Base-by-base conservation (phyloP, 2,797 vertebrate genomes). In the Acestrorhynchus altus region DNA sequence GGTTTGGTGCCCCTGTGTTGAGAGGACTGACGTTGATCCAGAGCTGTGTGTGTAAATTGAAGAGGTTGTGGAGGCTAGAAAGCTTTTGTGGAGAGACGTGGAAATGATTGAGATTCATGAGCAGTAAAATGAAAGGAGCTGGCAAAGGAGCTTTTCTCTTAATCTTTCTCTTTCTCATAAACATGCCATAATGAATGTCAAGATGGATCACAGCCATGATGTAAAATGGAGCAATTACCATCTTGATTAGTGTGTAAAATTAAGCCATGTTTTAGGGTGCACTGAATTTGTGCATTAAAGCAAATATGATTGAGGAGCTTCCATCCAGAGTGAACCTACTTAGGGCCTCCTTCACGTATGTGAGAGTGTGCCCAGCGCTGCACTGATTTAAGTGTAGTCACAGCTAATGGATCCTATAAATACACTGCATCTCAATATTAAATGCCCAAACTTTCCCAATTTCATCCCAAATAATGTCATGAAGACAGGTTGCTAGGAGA, bases 401-500 rank as follows among this genome's bases (percentile, higher is more conserved):
- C 31, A 35, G 60, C 54, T 72, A 78, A 78, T 67, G 60, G 71
- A 61, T 40, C 42, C n/a, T 56, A 59, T 65, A 80, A 75, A 71
- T 65, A 44, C 47, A 60, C 28, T 61, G 46, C 72, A 49, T 63
- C 72, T 51, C n/a, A 57, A 22, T 64, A 40, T 81, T 47, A 76
- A 66, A 80, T 42, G 54, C 42, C 11, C 52, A 56, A 10, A 56
- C 35, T 39, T 83, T 63, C 56, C 40, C 73, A 54, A 83, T 69
- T 75, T 56, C 81, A 80, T 81, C 73, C 72, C 82, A 52, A 83
- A 77, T 67, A 80, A 78, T 24, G 51, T 65, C 40, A 59, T 56
- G 35, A 77, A 26, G 60, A 75, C 84, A 22, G 16, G 91, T 91
- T 93, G 91, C 90, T 90, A 90, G 70, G 92, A 92, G 86, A 93